phyloP scores from a whole-genome alignment of 2,888 invertebrate genomes.

The Dryobota labecula region DNA sequence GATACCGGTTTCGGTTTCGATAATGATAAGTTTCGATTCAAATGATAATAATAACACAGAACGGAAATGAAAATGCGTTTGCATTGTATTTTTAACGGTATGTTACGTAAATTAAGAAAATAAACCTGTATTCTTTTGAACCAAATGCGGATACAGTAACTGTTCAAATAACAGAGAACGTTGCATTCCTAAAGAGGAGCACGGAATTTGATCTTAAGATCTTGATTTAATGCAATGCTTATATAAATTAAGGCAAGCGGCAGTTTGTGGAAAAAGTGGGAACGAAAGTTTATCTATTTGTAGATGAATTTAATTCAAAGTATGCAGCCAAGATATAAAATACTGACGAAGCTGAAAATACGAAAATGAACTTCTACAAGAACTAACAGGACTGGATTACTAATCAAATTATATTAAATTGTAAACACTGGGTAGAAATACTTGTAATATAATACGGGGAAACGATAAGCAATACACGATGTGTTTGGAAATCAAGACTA shows the following conservation, averaged over 20 bases:
- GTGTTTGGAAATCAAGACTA: background rate
- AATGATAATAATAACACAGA: slow-evolving; percentile 47
- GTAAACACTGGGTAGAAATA: background rate
- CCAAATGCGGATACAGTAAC: slow-evolving; percentile 69
- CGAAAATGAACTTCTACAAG: background rate
- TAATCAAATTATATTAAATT: background rate
- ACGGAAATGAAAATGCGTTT: slow-evolving; percentile 54
- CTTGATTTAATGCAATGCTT: slow-evolving; percentile 64
- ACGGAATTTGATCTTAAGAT: slow-evolving; percentile 65
- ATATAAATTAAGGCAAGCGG: slow-evolving; percentile 59
- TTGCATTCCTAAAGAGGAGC: slow-evolving; percentile 63
- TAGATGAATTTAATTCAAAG: slow-evolving; percentile 39
- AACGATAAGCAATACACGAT: background rate
- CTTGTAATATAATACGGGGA: background rate
- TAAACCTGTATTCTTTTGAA: slow-evolving; percentile 69
- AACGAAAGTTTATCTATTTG: slow-evolving; percentile 37
- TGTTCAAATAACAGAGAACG: slow-evolving; percentile 67
- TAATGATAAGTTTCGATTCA: slow-evolving; percentile 58
- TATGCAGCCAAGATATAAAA: slow-evolving; percentile 28
- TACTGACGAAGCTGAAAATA: slow-evolving; percentile 12
- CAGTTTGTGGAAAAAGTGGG: slow-evolving; percentile 36
- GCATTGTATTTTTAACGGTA: slow-evolving; percentile 64
- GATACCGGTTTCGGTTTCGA: slow-evolving; percentile 54
- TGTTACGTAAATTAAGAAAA: slow-evolving; percentile 59
- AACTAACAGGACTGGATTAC: background rate